Conservation (phyloP, 2,797 vertebrate species). For the Cyprinodon diabolis region DNA sequence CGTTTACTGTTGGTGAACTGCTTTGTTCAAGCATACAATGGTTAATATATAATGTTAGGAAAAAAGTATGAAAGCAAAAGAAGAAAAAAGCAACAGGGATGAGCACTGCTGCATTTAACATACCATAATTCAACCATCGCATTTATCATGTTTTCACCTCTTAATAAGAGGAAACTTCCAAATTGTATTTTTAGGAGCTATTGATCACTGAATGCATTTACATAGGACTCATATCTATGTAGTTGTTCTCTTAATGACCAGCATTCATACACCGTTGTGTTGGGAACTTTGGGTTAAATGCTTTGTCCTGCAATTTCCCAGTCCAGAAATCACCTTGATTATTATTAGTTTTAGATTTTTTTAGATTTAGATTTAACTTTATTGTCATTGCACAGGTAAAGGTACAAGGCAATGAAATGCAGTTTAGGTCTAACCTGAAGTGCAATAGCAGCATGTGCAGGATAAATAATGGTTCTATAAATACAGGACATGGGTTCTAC, state of each 20-base stretch:
- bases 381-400: too few species aligned
- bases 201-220: not conserved
- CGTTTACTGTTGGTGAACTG: not conserved
- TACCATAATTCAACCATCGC: not conserved
- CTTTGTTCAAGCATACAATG: not conserved
- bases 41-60: not conserved
- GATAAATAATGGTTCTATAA: too few species aligned
- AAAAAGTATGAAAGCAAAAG: too few species aligned
- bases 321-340: not conserved
- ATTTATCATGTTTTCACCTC: too few species aligned
- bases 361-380: too few species aligned
- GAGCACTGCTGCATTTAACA: not conserved
- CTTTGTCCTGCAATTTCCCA: not conserved
- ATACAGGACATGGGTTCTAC: too few species aligned
- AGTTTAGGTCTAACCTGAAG: too few species aligned
- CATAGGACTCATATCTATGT: not conserved
- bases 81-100: not conserved
- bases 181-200: not conserved
- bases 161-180: too few species aligned
- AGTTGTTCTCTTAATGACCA: not conserved
- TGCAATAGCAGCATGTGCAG: too few species aligned
- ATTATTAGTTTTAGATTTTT: too few species aligned
- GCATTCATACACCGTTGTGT: not conserved
- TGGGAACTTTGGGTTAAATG: not conserved
- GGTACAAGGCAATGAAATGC: too few species aligned